phyloP scores from a whole-genome alignment of 1,140 invertebrate species.

The Aphelenchoides fujianensis region DNA sequence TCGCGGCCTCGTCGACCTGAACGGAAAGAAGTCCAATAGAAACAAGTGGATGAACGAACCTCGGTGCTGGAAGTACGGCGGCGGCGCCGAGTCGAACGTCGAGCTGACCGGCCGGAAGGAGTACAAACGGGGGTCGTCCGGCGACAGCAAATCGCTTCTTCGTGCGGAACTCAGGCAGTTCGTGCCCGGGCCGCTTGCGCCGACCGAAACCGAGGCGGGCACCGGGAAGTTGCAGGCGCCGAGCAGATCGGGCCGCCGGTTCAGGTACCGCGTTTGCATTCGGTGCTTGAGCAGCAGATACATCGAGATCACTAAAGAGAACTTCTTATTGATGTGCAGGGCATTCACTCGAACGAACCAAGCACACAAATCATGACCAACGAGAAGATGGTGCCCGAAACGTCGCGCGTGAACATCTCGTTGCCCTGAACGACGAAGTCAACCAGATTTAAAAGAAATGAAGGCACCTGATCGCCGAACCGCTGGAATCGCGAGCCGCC shows the following conservation, averaged over 20 bases:
- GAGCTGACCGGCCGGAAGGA: constrained; percentile 22
- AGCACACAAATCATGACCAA: constrained; percentile 59
- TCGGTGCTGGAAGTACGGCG: constrained; percentile 45
- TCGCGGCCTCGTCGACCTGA: constrained; percentile 40
- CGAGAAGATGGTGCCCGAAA: constrained; percentile 60
- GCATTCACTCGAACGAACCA: neutral
- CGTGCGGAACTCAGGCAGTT: constrained; percentile 33
- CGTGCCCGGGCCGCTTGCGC: constrained; percentile 3
- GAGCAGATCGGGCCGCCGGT: constrained; percentile 42
- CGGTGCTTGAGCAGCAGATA: constrained; percentile 61
- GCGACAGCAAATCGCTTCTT: constrained; percentile 40
- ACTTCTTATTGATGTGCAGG: constrained; percentile 13
- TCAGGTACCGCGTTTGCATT: constrained; percentile 57
- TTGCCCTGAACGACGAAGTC: constrained; percentile 48
- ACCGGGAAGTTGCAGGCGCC: constrained; percentile 47
- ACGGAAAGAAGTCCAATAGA: too few species aligned
- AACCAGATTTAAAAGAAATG: too few species aligned
- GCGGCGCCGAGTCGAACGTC: constrained; percentile 50
- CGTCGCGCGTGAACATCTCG: constrained; percentile 57
- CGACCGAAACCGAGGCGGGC: neutral
- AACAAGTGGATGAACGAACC: too few species aligned
- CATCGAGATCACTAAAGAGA: constrained; percentile 51
- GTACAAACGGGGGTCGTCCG: constrained; percentile 34
- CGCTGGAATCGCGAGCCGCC: constrained; percentile 50
- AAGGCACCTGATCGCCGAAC: constrained; percentile 49